These are phyloP conservation scores for Pandion haliaetus DNA, from an alignment of 2,113 vertebrate genomes.

Conservation along the genomic window DNA sequence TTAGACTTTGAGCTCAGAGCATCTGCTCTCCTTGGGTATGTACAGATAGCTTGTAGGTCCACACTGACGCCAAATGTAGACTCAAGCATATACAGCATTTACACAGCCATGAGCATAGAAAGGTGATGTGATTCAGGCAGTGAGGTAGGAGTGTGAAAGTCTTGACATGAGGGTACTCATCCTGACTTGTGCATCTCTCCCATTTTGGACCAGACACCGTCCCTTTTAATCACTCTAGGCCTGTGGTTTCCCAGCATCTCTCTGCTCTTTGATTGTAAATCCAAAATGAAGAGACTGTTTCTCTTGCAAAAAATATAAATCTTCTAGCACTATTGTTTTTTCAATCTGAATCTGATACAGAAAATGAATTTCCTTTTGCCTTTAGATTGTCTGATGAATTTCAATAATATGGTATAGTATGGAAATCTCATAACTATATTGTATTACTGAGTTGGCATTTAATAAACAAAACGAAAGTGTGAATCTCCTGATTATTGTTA, in stretches of 20 bases:
- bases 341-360: background rate
- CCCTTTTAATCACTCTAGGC: background rate
- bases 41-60: background rate
- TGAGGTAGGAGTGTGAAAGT: background rate
- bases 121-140: background rate
- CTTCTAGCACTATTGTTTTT: rapidly evolving
- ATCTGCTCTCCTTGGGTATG: background rate
- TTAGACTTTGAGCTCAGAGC: background rate
- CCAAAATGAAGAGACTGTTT: background rate
- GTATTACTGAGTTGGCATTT: background rate
- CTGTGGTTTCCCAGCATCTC: background rate
- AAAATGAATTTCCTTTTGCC: background rate
- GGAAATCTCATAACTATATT: background rate
- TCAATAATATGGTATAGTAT: background rate
- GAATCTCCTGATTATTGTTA: background rate
- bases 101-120: background rate
- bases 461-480: background rate
- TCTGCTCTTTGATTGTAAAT: background rate
- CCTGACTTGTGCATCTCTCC: background rate
- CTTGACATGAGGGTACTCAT: background rate
- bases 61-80: background rate
- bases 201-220: background rate
- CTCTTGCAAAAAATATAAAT: background rate
- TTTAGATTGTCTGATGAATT: background rate
- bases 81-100: background rate